Evolutionary conservation across 2,797 vertebrate species (phyloP).

Genomic region (Furcifer pardalis): DNA sequence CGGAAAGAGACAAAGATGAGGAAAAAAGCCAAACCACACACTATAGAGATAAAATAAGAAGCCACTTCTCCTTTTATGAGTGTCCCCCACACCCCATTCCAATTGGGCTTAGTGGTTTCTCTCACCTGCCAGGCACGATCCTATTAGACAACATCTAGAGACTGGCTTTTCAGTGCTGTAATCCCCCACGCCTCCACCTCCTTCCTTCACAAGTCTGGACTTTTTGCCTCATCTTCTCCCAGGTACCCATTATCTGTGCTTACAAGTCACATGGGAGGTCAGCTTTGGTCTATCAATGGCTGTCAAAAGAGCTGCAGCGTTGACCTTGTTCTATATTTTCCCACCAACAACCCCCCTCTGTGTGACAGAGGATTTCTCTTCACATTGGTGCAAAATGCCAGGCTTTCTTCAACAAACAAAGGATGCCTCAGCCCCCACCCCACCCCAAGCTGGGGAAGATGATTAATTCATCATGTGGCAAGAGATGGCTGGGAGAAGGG

Average conservation of each 20-base stretch:
- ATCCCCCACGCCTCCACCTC: not conserved
- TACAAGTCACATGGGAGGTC: not conserved
- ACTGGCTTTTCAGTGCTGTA: rapidly evolving
- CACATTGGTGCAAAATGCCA: not conserved
- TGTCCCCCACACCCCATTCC: not conserved
- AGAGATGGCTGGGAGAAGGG: not conserved
- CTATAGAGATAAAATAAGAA: not conserved
- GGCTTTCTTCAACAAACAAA: not conserved
- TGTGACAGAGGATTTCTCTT: slow-evolving; percentile 11
- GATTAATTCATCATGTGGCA: not conserved
- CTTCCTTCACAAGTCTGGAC: rapidly evolving
- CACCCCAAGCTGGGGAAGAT: not conserved
- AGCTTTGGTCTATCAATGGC: slow-evolving; percentile 3
- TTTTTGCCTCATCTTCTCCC: not conserved
- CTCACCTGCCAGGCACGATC: not conserved
- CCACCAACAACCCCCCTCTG: not conserved
- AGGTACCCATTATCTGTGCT: slow-evolving; percentile 1
- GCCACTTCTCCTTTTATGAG: not conserved
- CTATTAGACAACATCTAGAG: not conserved
- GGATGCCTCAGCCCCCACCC: not conserved
- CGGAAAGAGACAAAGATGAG: not conserved
- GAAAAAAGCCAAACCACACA: not conserved
- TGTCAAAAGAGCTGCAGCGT: not conserved
- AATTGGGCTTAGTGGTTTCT: not conserved
- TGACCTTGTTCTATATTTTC: not conserved